Evolutionary conservation across 2,113 vertebrate species (phyloP), one percentile per base, ranked within the genome.

Genomic region (Siniperca chuatsi): DNA sequence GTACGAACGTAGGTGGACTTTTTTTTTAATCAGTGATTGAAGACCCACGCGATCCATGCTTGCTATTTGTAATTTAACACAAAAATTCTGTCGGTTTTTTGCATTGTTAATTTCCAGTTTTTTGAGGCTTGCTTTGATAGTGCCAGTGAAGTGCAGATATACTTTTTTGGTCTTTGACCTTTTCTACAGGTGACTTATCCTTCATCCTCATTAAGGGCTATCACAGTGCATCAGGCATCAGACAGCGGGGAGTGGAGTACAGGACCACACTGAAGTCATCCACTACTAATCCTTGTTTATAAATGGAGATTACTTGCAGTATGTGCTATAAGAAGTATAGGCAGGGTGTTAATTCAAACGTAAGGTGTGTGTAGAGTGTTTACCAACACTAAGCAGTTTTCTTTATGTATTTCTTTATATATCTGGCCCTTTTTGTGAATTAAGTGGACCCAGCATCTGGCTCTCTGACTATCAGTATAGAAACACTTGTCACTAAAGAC

Each of bases 191-290:
- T 90, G 87, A 93, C 87, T 91, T 93, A 88, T 92, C 86, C 78
- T 90, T 92, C 93, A 92, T 94, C 86, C 54, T 94, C 94, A 94
- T 96, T 93, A 96, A 96, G 95, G 95, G 95, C 95, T 96, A 96
- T 91, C 90, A 90, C 91, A 92, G 92, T 90, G 84, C 87, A 86
- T 91, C 87, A 83, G 85, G 84, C 87, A 86, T 91, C 87, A 83
- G 85, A 82, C 90, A 84, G 91, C 20, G 75, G 87, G 83, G 84
- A 85, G 84, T 89, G 80, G 85, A 78, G 85, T 35, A 54, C 78
- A 87, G 82, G 84, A 87, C 83, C 91, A 90, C 85, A 75, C 84
- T 81, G 91, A 90, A 86, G 82, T 88, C 85, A 88, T 90, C 85
- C 78, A 93, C 77, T 80, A 67, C 77, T 81, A 65, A 78, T 83